Percentiles rank a stretch among this genome's conserved stretches.
phyloP scores from a whole-genome alignment of 2,113 vertebrate species.

The Vidua chalybeata region DNA sequence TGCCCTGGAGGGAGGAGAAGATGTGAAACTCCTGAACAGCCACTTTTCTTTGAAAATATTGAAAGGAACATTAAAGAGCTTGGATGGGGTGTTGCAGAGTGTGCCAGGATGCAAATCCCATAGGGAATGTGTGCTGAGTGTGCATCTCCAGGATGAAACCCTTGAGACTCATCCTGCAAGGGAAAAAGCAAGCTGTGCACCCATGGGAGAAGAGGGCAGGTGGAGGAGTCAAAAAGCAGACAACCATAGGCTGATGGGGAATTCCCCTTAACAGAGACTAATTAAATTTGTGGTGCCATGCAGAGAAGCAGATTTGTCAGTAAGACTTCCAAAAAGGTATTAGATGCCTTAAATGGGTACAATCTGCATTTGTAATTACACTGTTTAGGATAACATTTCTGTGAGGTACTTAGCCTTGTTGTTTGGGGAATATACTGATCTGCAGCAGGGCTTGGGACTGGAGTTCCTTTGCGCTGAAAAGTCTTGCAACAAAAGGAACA shows the following conservation, averaged over 20 bases:
- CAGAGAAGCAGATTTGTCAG: constrained; percentile 1
- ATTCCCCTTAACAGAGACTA: not conserved
- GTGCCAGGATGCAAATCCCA: fast-evolving
- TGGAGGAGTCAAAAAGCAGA: not conserved
- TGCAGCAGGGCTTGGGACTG: not conserved
- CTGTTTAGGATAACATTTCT: not conserved
- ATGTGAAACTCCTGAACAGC: not conserved
- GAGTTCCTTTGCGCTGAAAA: not conserved
- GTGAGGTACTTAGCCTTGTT: not conserved
- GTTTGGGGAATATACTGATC: not conserved
- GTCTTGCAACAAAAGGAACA: not conserved
- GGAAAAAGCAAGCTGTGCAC: not conserved
- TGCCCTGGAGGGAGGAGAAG: not conserved
- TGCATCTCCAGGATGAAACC: not conserved
- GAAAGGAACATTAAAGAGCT: not conserved
- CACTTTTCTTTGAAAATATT: not conserved
- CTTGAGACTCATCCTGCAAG: not conserved
- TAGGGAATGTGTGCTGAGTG: fast-evolving
- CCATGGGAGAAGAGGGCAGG: not conserved
- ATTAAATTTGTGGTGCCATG: constrained; percentile 25
- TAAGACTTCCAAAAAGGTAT: constrained; percentile 14
- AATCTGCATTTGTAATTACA: constrained; percentile 35
- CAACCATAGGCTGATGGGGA: not conserved
- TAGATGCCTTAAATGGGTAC: not conserved
- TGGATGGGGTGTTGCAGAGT: fast-evolving